Base-by-base conservation (phyloP, 2,113 vertebrate genomes). In the Thamnophis sirtalis region DNA sequence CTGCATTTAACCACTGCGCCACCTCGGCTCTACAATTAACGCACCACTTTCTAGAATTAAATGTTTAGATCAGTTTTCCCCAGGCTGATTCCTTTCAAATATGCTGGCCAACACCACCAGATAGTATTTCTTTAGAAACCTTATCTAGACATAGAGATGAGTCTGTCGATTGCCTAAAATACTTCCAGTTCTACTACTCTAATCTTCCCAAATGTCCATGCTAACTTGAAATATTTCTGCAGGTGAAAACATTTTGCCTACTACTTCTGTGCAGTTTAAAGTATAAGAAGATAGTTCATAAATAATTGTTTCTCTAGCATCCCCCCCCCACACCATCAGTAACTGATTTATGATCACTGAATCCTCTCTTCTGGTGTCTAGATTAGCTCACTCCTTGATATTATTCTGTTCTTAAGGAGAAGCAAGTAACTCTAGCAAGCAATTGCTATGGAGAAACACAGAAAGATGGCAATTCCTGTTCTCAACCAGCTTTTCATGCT, bases 341-440 rank as follows among this genome's bases (percentile, higher is more conserved):
- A 50, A 68, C n/a, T 68, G 92, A 91, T 93, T 93, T 91, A 92
- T 0, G 84, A 63, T 26, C 80, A 86, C 28, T 54, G 86, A 50
- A 84, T 89, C n/a, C 3, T 80, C 85, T 94, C 91, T 58, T 56
- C 8, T 26, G 89, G 58, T 43, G 21, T 26, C 86, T n/a, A 68
- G 90, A 56, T 58, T 89, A 95, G 56, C 60, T 73, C 13, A 93
- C 3, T 22, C 11, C 53, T 19, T 50, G 50, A 48, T 53, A 50
- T 58, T 38, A 48, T 48, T 86, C 54, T 87, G 1, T 43, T 21
- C 38, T 91, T 92, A 80, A 87, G 50, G 50, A n/a, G 86, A 49
- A 50, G 28, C 48, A 19, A 11, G 24, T 22, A 22, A 43, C 3
- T 3, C 38, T 17, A 60, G 88, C 38, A 63, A 60, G 43, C 56